Conservation (phyloP, 1,140 invertebrate species). For the Apis dorsata region DNA sequence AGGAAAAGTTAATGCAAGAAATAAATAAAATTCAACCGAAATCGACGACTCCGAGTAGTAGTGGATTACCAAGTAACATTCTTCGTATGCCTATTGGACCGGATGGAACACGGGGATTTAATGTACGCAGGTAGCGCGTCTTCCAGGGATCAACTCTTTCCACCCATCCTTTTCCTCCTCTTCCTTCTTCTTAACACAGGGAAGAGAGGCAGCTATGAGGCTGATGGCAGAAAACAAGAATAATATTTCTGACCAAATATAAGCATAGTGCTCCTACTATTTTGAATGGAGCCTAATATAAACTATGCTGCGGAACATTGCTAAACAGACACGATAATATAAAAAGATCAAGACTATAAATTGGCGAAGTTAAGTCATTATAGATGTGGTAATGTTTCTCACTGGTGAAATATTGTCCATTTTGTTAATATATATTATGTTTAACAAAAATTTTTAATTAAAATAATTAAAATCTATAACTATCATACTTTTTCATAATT, state of each 20-base stretch:
- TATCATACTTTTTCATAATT: neutral
- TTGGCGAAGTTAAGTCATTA: constrained; percentile 33
- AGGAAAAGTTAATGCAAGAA: constrained; percentile 84
- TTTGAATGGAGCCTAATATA: constrained; percentile 25
- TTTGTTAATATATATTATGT: constrained; percentile 52
- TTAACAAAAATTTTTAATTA: constrained; percentile 24
- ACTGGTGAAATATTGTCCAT: constrained; percentile 35
- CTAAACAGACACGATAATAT: constrained; percentile 15
- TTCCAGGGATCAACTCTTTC: constrained; percentile 55
- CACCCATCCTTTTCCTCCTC: constrained; percentile 71
- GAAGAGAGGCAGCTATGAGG: constrained; percentile 76
- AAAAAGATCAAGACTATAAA: constrained; percentile 46
- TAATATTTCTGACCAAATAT: constrained; percentile 39
- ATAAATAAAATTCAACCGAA: constrained; percentile 80
- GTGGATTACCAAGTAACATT: constrained; percentile 74
- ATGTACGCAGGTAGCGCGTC: constrained; percentile 81
- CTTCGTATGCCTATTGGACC: constrained; percentile 81
- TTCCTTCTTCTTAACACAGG: constrained; percentile 58
- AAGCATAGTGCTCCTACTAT: constrained; percentile 23
- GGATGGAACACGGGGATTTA: constrained; percentile 82
- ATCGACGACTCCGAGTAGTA: constrained; percentile 41
- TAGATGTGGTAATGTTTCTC: constrained; percentile 52
- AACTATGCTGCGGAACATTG: constrained; percentile 27
- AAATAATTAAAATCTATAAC: constrained; percentile 7
- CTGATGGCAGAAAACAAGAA: constrained; percentile 68